phyloP scores from a whole-genome alignment of 2,797 vertebrate genomes.

The Ceryle rudis region DNA sequence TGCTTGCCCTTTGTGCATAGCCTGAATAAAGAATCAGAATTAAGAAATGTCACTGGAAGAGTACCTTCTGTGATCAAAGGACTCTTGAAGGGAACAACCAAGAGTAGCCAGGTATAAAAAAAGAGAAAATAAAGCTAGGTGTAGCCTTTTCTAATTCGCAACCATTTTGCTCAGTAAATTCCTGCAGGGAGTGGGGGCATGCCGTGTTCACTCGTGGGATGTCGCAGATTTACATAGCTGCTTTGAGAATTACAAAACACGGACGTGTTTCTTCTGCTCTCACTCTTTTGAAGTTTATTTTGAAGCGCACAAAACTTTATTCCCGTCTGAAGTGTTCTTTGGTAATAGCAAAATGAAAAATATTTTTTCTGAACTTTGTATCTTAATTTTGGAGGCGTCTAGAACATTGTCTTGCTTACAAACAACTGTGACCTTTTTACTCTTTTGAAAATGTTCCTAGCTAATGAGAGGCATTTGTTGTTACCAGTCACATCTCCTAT shows the following conservation, averaged over 20 bases:
- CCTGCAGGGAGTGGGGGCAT: neutral
- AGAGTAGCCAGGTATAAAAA: neutral
- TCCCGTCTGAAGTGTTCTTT: neutral
- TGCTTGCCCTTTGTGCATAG: neutral
- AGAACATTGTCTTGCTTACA: neutral
- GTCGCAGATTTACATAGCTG: neutral
- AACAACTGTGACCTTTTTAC: constrained; percentile 13
- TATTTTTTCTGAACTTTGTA: neutral
- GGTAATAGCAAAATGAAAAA: neutral
- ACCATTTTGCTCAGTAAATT: neutral
- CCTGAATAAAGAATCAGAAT: neutral
- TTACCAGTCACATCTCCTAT: constrained; percentile 18
- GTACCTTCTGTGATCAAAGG: too few species aligned
- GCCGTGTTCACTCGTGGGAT: neutral
- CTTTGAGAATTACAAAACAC: neutral
- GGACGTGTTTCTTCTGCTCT: neutral
- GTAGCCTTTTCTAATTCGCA: neutral
- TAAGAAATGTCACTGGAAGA: neutral
- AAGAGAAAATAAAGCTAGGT: accelerated
- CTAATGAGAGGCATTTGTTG: constrained; percentile 18
- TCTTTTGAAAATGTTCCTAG: neutral
- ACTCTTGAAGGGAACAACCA: neutral
- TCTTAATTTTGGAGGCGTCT: neutral
- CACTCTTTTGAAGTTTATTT: neutral
- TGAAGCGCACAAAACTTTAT: neutral